phyloP scores from a whole-genome alignment of 2,113 vertebrate species.

The Festucalex cinctus region DNA sequence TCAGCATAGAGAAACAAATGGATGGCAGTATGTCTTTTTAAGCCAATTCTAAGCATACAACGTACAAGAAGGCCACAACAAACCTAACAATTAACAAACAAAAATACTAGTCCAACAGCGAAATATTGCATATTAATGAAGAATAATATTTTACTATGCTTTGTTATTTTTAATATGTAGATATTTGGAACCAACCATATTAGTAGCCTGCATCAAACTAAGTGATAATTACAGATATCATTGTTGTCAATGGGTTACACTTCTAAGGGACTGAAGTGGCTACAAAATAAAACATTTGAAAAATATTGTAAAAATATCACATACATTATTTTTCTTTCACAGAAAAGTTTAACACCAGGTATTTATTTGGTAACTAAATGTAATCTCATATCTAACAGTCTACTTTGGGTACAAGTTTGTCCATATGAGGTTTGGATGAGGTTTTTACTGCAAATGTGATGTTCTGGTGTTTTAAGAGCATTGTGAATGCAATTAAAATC shows the following conservation, averaged over 20 bases:
- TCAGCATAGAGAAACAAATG: not conserved
- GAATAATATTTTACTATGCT: not conserved
- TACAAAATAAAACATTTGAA: not conserved
- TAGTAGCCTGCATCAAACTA: not conserved
- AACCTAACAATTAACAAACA: not conserved
- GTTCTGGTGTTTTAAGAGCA: not conserved
- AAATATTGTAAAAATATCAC: not conserved
- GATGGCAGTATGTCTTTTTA: not conserved
- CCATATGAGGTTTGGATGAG: not conserved
- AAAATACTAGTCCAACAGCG: too few species aligned
- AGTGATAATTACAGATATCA: not conserved
- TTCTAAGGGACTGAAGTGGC: not conserved
- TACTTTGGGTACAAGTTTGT: not conserved
- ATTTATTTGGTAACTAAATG: not conserved
- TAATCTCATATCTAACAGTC: not conserved
- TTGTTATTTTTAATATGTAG: not conserved
- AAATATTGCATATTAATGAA: too few species aligned
- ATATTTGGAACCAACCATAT: not conserved
- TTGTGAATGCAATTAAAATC: conserved; percentile 5
- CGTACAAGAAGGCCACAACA: not conserved
- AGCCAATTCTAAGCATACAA: not conserved
- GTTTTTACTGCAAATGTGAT: not conserved
- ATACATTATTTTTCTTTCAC: not conserved
- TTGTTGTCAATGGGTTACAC: not conserved
- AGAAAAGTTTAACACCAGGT: not conserved